phyloP scores from a whole-genome alignment of 2,113 vertebrate genomes.

The Halcyon senegalensis region DNA sequence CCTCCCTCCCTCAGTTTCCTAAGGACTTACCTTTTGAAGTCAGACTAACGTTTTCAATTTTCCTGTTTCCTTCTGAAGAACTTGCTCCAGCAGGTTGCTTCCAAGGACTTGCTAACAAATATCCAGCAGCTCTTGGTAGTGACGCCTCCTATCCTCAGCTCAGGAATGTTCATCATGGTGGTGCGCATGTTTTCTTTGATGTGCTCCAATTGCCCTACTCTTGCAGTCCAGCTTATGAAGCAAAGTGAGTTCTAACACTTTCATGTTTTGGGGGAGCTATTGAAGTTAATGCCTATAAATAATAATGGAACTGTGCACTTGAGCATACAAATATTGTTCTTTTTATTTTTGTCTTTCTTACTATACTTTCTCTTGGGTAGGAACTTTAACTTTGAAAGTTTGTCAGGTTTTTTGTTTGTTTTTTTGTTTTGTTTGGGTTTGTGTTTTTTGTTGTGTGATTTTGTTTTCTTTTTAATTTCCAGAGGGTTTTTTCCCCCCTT shows the following conservation, averaged over 20 bases:
- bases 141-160: constrained; percentile 96
- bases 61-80: constrained; percentile 78
- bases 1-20: background rate
- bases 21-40: background rate
- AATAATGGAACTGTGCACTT: background rate
- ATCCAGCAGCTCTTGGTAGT: constrained; percentile 97
- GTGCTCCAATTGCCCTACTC: constrained; percentile 96
- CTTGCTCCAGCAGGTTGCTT: constrained; percentile 96
- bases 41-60: background rate
- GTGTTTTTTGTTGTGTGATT: background rate
- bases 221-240: constrained; percentile 99
- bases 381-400: background rate
- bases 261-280: background rate
- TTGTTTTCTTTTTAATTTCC: background rate
- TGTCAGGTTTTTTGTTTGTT: background rate
- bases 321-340: background rate
- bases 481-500: background rate
- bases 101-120: constrained; percentile 95
- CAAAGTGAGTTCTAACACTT: constrained; percentile 86
- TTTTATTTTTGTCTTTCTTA: background rate
- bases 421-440: too few relatives aligned
- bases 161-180: constrained; percentile 99
- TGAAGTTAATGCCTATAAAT: background rate
- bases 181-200: constrained; percentile 99
- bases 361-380: background rate